These are phyloP conservation scores for Psilanteris sp. DNA, from an alignment of 1,140 invertebrate species.

Conservation along the genomic window DNA sequence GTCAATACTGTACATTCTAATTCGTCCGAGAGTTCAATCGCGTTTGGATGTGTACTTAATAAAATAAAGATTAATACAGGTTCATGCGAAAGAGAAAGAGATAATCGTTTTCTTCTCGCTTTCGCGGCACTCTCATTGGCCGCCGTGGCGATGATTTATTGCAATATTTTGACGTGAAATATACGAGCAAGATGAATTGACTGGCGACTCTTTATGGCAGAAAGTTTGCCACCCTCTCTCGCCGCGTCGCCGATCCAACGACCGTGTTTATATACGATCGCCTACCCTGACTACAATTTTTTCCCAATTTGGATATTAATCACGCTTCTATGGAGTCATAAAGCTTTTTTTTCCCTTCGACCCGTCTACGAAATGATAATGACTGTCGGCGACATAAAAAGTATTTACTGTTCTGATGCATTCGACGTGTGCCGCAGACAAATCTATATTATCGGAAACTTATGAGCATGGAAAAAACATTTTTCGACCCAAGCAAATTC, in stretches of 20 bases:
- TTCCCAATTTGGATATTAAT: conserved; percentile 75
- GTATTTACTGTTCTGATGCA: conserved; percentile 25
- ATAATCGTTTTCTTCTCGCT: conserved; percentile 50
- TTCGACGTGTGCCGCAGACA: conserved; percentile 17
- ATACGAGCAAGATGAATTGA: conserved; percentile 79
- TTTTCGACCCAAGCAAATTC: no score
- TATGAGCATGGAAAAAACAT: no score
- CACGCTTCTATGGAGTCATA: conserved; percentile 57
- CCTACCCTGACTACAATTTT: conserved; percentile 64
- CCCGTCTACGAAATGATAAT: conserved; percentile 45
- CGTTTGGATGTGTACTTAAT: conserved; percentile 63
- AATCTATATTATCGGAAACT: conserved; percentile 5
- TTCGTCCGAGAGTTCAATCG: conserved; percentile 46
- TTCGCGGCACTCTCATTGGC: conserved; percentile 66
- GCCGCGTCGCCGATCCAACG: conserved; percentile 41
- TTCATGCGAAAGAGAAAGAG: conserved; percentile 61
- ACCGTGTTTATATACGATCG: conserved; percentile 59
- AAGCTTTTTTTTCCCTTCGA: conserved; percentile 55
- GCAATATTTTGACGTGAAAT: conserved; percentile 79
- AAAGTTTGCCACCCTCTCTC: conserved; percentile 74
- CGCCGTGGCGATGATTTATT: conserved; percentile 76
- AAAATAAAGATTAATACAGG: conserved; percentile 77
- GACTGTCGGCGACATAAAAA: conserved; percentile 36
- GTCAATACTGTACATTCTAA: conserved; percentile 63
- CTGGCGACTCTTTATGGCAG: conserved; percentile 74